Evolutionary conservation across 2,113 vertebrate genomes (phyloP).

Genomic region (Etia nguti): DNA sequence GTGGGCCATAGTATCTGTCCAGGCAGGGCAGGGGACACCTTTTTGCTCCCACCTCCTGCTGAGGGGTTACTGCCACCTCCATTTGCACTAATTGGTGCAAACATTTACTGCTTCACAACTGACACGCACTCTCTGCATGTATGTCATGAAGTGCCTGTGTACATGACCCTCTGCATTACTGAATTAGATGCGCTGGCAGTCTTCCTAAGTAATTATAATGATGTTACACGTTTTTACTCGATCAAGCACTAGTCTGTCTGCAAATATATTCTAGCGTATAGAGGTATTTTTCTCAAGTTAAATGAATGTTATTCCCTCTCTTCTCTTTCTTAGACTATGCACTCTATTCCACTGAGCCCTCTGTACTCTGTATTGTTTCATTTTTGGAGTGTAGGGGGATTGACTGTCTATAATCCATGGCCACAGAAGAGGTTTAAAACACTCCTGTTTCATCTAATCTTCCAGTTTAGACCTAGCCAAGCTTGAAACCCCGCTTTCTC

Average conservation of each 20-base stretch:
- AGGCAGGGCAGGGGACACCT: conserved; percentile 40
- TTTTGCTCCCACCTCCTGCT: conserved; percentile 52
- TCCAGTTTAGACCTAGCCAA: conserved; percentile 82
- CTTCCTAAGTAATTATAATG: not conserved
- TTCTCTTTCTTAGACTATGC: not conserved
- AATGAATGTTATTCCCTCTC: not conserved
- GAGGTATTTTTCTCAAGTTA: not conserved
- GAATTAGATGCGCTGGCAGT: not conserved
- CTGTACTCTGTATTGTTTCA: conserved; percentile 78
- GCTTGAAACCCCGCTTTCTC: conserved; percentile 79
- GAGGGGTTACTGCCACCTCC: conserved; percentile 61
- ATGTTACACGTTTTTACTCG: not conserved
- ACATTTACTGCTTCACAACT: not conserved
- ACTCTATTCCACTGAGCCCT: conserved; percentile 37
- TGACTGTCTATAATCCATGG: conserved; percentile 84
- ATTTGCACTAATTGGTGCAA: conserved; percentile 72
- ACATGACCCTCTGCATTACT: conserved; percentile 1
- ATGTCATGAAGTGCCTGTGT: not conserved
- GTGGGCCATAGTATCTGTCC: conserved; percentile 53
- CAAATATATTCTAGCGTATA: not conserved
- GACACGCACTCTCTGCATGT: not conserved
- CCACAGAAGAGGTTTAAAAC: conserved; percentile 88
- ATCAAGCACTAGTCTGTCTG: not conserved
- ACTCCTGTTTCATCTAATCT: conserved; percentile 99
- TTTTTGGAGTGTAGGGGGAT: conserved; percentile 71